phyloP scores from a whole-genome alignment of 2,113 vertebrate genomes.

The Hypanus sabinus region DNA sequence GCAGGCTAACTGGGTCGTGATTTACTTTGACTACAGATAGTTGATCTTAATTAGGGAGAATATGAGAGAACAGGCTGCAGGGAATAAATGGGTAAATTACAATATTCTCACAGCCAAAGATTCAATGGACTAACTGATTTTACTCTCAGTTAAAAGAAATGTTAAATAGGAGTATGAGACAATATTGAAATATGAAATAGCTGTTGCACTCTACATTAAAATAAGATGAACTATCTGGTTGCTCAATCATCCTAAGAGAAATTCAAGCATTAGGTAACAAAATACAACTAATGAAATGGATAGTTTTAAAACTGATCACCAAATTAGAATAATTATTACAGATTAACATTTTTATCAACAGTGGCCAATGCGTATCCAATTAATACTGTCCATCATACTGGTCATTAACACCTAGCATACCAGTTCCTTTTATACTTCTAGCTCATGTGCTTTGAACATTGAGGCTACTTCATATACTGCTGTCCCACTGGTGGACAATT shows the following conservation, averaged over 20 bases:
- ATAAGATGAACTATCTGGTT: not conserved
- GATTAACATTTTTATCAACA: not conserved
- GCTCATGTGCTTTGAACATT: not conserved
- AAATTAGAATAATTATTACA: not conserved
- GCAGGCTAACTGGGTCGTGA: too few species aligned
- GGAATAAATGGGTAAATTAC: too few species aligned
- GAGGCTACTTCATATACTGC: not conserved
- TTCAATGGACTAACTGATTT: too few species aligned
- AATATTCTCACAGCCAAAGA: too few species aligned
- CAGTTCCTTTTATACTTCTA: not conserved
- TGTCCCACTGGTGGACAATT: not conserved
- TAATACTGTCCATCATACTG: not conserved
- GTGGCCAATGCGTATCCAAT: not conserved
- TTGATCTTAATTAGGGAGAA: too few species aligned
- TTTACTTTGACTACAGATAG: too few species aligned
- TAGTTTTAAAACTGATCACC: not conserved
- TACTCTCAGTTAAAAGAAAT: too few species aligned
- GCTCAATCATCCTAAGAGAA: not conserved
- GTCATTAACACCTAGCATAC: not conserved
- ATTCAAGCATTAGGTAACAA: not conserved
- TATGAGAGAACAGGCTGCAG: too few species aligned
- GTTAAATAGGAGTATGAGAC: too few species aligned
- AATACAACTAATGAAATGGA: not conserved
- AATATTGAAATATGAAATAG: not conserved
- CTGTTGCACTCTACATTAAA: not conserved